Evolutionary conservation across 2,797 vertebrate genomes (phyloP), one percentile per base, ranked within the genome.

Genomic region (Neostethus bicornis): DNA sequence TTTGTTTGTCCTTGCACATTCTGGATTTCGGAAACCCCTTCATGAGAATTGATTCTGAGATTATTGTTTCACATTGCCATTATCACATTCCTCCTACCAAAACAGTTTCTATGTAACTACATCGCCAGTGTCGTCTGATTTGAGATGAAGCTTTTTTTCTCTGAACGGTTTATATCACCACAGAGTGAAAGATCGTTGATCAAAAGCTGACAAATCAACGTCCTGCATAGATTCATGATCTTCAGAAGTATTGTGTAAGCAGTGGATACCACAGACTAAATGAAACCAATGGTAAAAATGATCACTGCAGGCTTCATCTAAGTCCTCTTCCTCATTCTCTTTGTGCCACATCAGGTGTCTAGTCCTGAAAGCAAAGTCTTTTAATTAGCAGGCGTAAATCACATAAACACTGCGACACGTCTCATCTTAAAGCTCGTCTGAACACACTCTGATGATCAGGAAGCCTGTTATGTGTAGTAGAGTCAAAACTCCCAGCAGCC

Each of bases 401-500:
- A 2, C 35, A 32, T 10, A 51, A 51, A 45, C 24, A 16, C 19
- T n/a, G 19, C 21, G 20, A 45, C 24, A 6, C 35, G 21, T 32
- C 1, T 28, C 32, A 41, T 43, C 45, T 38, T 9, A 23, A 19
- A 54, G 32, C 39, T 20, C 3, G 28, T 10, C 46, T 32, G 34
- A 13, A 14, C 16, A 16, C 34, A 50, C 31, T 46, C n/a, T 9
- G 1, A 37, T 32, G 41, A 55, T 25, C 20, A 49, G 25, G 38
- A 17, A 32, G 35, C 55, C n/a, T 20, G 38, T 53, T 31, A 21
- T 43, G 29, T 43, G 25, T 41, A 21, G 28, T 56, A 2, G 46
- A 28, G 32, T 28, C 14, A 34, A 29, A 68, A 46, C 34, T 39
- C 32, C 51, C 41, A 35, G 34, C 61, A 29, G 51, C 39, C 29